phyloP scores from a whole-genome alignment of 2,797 vertebrate species.

The Esox lucius region DNA sequence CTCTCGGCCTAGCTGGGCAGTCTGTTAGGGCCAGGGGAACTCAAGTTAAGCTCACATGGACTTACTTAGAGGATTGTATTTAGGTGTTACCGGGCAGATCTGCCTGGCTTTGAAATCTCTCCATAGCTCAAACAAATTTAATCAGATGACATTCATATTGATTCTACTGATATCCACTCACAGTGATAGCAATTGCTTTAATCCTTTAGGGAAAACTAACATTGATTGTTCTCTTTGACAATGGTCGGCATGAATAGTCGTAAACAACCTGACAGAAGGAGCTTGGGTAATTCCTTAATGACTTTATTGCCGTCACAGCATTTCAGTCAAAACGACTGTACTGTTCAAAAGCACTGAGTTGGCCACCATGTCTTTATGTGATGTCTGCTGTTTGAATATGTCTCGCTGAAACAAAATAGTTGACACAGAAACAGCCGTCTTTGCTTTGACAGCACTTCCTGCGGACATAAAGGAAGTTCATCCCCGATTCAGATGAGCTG shows the following conservation, averaged over 20 bases:
- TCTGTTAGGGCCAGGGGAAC: constrained; percentile 20
- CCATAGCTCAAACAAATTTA: neutral
- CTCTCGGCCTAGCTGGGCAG: constrained; percentile 11
- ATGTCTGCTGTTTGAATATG: neutral
- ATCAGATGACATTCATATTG: neutral
- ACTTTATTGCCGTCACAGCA: constrained; percentile 4
- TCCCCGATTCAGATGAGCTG: constrained; percentile 15
- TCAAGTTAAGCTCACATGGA: constrained; percentile 27
- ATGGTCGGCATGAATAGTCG: neutral
- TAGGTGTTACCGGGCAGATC: constrained; percentile 12
- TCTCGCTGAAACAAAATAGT: constrained; percentile 5
- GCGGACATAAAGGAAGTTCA: constrained; percentile 1
- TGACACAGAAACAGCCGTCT: neutral
- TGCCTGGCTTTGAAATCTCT: constrained; percentile 10
- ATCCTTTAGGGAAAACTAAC: neutral
- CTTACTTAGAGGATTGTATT: constrained; percentile 25
- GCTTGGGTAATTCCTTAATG: constrained; percentile 12
- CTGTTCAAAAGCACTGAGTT: constrained; percentile 6
- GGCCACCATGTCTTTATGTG: constrained; percentile 11
- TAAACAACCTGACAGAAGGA: constrained; percentile 1
- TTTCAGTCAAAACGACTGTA: neutral
- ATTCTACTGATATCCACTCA: constrained; percentile 8
- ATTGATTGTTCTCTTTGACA: neutral
- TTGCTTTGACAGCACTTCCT: constrained; percentile 21
- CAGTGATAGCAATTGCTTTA: neutral